phyloP scores from a whole-genome alignment of 2,113 vertebrate species.

The Zootoca vivipara region DNA sequence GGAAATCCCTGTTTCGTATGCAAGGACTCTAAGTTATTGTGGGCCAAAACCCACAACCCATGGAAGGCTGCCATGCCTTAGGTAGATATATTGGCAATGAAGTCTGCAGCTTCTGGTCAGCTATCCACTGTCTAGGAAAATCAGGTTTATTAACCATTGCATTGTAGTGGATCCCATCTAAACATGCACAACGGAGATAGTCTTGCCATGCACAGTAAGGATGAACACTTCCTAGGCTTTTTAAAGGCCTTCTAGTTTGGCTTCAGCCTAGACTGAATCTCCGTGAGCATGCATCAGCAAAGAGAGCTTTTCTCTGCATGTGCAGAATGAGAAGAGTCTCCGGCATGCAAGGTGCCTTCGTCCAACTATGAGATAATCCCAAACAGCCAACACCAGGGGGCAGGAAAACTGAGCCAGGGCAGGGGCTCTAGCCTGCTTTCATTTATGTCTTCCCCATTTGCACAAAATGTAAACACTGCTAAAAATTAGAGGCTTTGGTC shows the following conservation, averaged over 20 bases:
- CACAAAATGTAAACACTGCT: background rate
- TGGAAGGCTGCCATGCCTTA: background rate
- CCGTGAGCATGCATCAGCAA: background rate
- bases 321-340: background rate
- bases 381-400: background rate
- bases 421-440: background rate
- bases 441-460: background rate
- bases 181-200: background rate
- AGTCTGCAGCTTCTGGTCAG: background rate
- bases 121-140: background rate
- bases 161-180: background rate
- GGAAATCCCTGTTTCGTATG: background rate
- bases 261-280: background rate
- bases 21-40: background rate
- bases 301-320: background rate
- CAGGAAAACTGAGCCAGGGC: too few species aligned
- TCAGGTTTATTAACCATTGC: background rate
- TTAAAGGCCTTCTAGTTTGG: background rate
- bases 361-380: background rate
- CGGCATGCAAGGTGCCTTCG: background rate
- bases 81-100: background rate
- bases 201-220: background rate
- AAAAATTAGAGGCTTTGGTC: background rate
- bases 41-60: background rate
- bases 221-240: background rate